Evolutionary conservation across 2,797 vertebrate species (phyloP), one percentile per base, ranked within the genome.

Genomic region (Falco biarmicus): DNA sequence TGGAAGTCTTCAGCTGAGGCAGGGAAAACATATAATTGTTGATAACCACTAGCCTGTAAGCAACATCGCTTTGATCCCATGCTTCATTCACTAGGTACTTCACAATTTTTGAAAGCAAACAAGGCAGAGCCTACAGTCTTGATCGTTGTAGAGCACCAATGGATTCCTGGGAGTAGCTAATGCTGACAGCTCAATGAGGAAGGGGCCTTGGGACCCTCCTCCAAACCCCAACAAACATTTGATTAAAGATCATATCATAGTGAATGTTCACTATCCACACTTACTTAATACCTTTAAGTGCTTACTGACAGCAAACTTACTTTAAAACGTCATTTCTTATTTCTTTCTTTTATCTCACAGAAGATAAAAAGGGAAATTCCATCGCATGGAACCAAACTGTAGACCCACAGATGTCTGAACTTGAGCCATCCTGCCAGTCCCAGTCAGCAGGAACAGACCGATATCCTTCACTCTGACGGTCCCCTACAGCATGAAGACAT

Each of bases 131-230:
- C n/a, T 70, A 18, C 18, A 21, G 8, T 15, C 60, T 32, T 28
- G 39, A 26, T 25, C 28, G 6, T n/a, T 37, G 15, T 8, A 16
- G 0, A 3, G 16, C 54, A 81, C 9, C 43, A n/a, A 1, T 12
- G 34, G 57, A 37, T 37, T 82, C 29, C 77, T 73, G 32, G 47
- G 24, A 53, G 20, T 1, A 53, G 45, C 24, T 68, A 14, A 15
- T 41, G 14, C 26, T 59, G 50, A 34, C 21, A 21, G 16, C 15
- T 3, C 15, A 79, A 65, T 7, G 39, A 69, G 20, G n/a, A 66
- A 79, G 19, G 16, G 37, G 28, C 17, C 25, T 11, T 26, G 41
- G 21, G 48, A 63, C 3, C 15, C 5, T 11, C 41, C 14, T 43
- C 14, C 11, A 74, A 25, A 11, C 17, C 21, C 21, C 12, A 51